Evolutionary conservation across 2,797 vertebrate genomes (phyloP), one percentile per base, ranked within the genome.

Genomic region (Schizopygopsis pylzovi): DNA sequence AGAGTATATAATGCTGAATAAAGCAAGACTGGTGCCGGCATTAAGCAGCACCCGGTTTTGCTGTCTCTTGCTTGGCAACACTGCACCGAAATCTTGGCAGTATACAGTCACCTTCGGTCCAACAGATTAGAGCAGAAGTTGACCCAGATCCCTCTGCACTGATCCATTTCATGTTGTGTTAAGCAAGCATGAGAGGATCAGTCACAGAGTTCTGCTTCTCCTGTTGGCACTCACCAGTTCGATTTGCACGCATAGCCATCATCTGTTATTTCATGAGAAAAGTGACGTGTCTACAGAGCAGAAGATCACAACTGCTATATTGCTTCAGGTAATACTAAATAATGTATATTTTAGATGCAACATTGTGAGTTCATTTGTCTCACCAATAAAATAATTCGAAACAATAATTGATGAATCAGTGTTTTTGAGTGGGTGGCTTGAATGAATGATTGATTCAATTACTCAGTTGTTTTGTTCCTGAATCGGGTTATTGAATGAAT

Each of bases 141-240:
- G 73, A 83, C 72, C 43, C 45, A 52, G 45, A 63, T 77, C 45
- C 37, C 71, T 75, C 71, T 18, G 56, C 72, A 76, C 82, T 83
- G 56, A 84, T 78, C 61, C 67, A 70, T 79, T 45, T 67, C 2
- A 71, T 79, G 61, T 13, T 47, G 37, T 85, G 76, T 85, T 79
- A 85, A 79, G 79, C 25, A 43, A 85, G 76, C 83, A 79, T 45
- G 52, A 85, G 8, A 54, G 61, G 72, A 84, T 84, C 82, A 77
- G 82, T 77, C 33, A 63, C 45, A 54, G 72, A 43, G n/a, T 61
- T 72, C 25, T n/a, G 65, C 52, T 61, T 20, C 25, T 79, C n/a
- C 63, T 39, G 33, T 37, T 70, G 71, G 83, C 13, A 7, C n/a
- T 56, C 16, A 4, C 72, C 18, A 54, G 43, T 76, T 52, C 9